Base-by-base conservation (phyloP, 2,888 invertebrate genomes). In the Tachina grossa region DNA sequence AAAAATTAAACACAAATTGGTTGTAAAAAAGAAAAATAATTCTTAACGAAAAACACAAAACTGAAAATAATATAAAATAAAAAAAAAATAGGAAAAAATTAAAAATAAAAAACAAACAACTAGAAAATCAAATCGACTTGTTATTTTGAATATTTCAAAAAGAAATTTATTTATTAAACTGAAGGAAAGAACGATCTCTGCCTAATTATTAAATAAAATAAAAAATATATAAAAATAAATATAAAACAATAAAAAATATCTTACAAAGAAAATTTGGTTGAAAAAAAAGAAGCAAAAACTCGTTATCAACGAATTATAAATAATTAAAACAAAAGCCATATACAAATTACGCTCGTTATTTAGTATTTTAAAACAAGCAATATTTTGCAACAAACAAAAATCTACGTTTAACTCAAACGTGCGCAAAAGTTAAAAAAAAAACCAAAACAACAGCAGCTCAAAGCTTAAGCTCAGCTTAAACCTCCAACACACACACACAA, bases 231-330 rank as follows among this genome's bases (percentile, higher is more conserved):
- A 41, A 53, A 72, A 75, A 49, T 39, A 74, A 66, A 59, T 51
- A 63, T 51, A 63, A 49, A 4, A 31, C 4, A 31, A 31, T 31
- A 31, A 65, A 75, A 31, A 55, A 68, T 71, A 75, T 39, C n/a
- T 66, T 59, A 8, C 45, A 16, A 77, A 66, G 66, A 66, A 41
- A 74, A 41, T 19, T 31, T 57, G 39, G 47, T 66, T 76, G 11
- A n/a, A 65, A 68, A 75, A 75, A 55, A 68, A 75, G 69, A 55
- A 71, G 39, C 19, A 22, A 22, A 53, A 77, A 68, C 49, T 45
- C 13, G 53, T 81, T 71, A 59, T 82, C 82, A 82, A 65, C 82
- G 82, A 85, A 82, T 85, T 85, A 75, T 82, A 82, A 74, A 82
- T 63, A 78, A 78, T 81, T 69, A 75, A 14, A 61, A 14, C 9